phyloP scores from a whole-genome alignment of 2,888 invertebrate genomes.

The Aleiodes testaceus region DNA sequence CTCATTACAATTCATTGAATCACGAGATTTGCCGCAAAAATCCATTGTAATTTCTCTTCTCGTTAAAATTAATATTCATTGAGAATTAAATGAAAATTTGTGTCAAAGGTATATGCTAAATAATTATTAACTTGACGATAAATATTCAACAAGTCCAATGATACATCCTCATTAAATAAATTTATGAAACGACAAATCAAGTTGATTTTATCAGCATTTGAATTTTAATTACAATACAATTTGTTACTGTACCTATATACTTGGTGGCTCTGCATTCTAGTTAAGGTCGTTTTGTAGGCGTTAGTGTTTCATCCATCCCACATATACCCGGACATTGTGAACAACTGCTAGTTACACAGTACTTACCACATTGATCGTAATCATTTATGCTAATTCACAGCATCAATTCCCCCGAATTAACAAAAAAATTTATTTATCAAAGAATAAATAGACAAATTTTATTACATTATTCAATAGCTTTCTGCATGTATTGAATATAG shows the following conservation, averaged over 20 bases:
- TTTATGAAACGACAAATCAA: too few relatives aligned
- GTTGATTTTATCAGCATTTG: too few relatives aligned
- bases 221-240: not conserved
- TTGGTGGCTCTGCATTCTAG: constrained; percentile 18
- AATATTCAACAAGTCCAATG: too few relatives aligned
- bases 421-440: too few relatives aligned
- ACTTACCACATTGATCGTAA: not conserved
- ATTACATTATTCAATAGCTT: constrained; percentile 33
- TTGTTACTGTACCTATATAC: not conserved
- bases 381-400: too few relatives aligned
- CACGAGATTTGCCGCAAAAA: too few relatives aligned
- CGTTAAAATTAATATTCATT: constrained; percentile 4
- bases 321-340: constrained; percentile 11
- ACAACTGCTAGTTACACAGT: not conserved
- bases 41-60: not conserved
- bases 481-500: constrained; percentile 31
- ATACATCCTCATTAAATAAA: too few relatives aligned
- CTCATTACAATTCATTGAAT: too few relatives aligned
- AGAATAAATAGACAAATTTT: not conserved
- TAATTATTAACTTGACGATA: not conserved
- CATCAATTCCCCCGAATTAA: too few relatives aligned
- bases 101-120: not conserved
- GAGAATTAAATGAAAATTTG: not conserved
- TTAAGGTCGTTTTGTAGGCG: constrained; percentile 40
- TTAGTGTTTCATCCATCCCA: constrained; percentile 10